Base-by-base conservation (phyloP, 2,888 invertebrate genomes). In the Drosophila leonis region DNA sequence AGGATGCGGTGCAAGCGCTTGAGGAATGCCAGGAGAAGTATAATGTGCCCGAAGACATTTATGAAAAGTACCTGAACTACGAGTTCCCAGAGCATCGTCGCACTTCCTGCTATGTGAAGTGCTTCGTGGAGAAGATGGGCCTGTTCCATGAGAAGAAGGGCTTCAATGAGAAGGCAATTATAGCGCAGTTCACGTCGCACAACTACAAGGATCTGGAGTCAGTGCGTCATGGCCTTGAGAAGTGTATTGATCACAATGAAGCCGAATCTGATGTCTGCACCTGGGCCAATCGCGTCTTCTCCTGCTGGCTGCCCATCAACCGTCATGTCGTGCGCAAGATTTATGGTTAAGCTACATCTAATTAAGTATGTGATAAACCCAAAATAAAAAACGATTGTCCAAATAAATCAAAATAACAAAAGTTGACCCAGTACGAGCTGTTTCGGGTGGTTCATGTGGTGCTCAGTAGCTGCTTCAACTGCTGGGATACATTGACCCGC, bases 231-330 rank as follows among this genome's bases (percentile, higher is more conserved):
- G 92, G 92, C 7, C 80, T 93, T 59, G 89, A 88, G 72, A 92
- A 92, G 70, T 93, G 93, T 66, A 82, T 92, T 51, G 93, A 93
- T 77, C 90, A 90, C 65, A 92, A 92, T 65, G 92, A 91, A 72
- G 88, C 90, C 42, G 91, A 90, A 39, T 80, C 91, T 1, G 90
- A 91, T 54, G 63, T 70, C 0, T 93, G 93, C 71, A 82, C 88
- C n/a, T 93, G 91, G 88, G 92, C 92, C 12, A 82, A 91, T 62
- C 90, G 92, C 27, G 92, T 92, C n/a, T 91, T 91, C 71, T 90
- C 91, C 46, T 91, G 91, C 78, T 91, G 92, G 92, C 67, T 91
- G 63, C 85, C 87, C 55, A 83, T 90, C 54, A 91, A 91, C 67
- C 89, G 92, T 20, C 91, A 82, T 35, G 79, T 90, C 37, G 86